Evolutionary conservation across 2,888 invertebrate species (phyloP).

Genomic region (Erebia epiphron): DNA sequence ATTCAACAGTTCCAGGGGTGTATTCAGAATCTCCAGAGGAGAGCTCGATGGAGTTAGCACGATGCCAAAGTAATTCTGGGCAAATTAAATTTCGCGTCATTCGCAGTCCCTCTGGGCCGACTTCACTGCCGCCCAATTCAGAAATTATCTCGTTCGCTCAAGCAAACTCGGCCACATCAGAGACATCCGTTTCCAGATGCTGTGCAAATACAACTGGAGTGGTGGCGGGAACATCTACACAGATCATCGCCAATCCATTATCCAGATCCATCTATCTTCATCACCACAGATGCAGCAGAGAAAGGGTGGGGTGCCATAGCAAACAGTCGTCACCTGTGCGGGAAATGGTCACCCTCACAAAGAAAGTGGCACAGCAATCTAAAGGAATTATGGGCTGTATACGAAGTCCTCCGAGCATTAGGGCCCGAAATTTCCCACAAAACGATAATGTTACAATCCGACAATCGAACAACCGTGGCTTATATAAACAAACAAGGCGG

Average conservation of each 20-base stretch:
- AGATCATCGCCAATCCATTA: no score
- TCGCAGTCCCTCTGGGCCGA: slow-evolving; percentile 33
- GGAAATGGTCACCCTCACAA: slow-evolving; percentile 26
- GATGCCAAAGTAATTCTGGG: slow-evolving; percentile 37
- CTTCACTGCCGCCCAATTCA: slow-evolving; percentile 32
- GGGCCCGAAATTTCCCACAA: not conserved
- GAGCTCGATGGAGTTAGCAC: slow-evolving; percentile 38
- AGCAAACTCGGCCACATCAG: slow-evolving; percentile 14
- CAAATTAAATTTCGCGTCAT: slow-evolving; percentile 43
- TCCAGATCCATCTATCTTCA: no score
- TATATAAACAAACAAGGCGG: slow-evolving; percentile 45
- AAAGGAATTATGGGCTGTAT: slow-evolving; percentile 33
- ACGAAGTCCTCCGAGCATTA: slow-evolving; percentile 22
- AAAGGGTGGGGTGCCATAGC: no score
- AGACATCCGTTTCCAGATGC: slow-evolving; percentile 13
- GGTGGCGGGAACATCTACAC: no score
- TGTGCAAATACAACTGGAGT: no score
- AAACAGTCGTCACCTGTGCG: no score
- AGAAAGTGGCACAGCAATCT: slow-evolving; percentile 38
- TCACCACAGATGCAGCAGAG: no score
- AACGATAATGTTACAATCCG: no score
- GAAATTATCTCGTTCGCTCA: not conserved
- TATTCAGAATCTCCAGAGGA: slow-evolving; percentile 25
- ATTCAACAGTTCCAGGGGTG: not conserved
- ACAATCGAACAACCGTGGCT: slow-evolving; percentile 36